These are phyloP conservation scores for Cacatua alba DNA, from an alignment of 2,113 vertebrate genomes.

Conservation along the genomic window DNA sequence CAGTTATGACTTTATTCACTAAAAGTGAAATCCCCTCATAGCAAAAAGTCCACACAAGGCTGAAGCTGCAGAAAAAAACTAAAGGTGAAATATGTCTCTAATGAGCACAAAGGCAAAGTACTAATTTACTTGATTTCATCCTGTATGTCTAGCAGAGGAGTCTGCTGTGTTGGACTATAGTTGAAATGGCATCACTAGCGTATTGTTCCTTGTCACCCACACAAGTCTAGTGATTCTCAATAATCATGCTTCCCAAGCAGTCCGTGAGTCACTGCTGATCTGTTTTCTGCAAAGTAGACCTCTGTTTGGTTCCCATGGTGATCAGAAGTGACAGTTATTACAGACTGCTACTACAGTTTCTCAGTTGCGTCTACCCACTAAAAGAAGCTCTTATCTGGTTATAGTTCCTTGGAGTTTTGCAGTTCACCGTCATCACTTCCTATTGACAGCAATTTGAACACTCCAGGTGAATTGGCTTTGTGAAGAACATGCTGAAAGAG, in stretches of 20 bases:
- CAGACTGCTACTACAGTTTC: constrained; percentile 32
- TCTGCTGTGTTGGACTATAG: neutral
- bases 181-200: neutral
- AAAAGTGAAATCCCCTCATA: neutral
- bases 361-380: neutral
- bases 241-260: constrained; percentile 26
- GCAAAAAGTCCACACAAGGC: neutral
- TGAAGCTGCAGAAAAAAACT: neutral
- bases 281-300: constrained; percentile 49
- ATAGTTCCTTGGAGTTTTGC: neutral
- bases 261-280: constrained; percentile 43
- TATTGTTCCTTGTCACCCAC: constrained; percentile 41
- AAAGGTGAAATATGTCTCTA: neutral
- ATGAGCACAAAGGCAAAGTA: neutral
- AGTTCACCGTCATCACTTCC: neutral
- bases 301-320: constrained; percentile 58
- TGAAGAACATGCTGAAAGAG: neutral
- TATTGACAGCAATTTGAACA: neutral
- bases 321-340: constrained; percentile 55
- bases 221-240: constrained; percentile 42
- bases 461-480: constrained; percentile 17
- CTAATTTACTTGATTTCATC: neutral
- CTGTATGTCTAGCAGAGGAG: neutral
- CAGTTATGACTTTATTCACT: neutral
- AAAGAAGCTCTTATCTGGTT: constrained; percentile 22